Evolutionary conservation across 2,797 vertebrate genomes (phyloP), one percentile per base, ranked within the genome.

Genomic region (Hydrocynus forskahlii): DNA sequence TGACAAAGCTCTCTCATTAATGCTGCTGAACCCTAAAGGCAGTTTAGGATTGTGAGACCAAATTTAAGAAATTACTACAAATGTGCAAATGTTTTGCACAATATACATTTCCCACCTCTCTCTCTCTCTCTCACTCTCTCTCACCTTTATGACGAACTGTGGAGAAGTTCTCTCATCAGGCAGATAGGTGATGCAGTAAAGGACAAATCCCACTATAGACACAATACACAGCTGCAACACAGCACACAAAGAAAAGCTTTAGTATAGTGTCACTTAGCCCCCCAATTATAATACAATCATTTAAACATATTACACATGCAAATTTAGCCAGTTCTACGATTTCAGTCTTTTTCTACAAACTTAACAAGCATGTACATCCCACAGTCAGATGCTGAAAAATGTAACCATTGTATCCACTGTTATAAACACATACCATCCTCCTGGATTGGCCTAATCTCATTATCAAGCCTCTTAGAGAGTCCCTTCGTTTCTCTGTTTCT

Each of bases 141-240:
- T 91, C 92, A 99, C 98, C 95, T 99, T 99, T 87, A 92, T 91
- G 57, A 94, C 89, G 88, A 99, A 99, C 60, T 99, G 97, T 70
- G 92, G 66, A 19, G 94, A 94, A 0, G 95, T 95, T 88, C 91
- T 96, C 90, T 99, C 98, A 0, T 99, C 96, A 0, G 97, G 95
- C 57, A 92, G 92, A 87, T 97, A 97, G 0, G 94, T 96, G 89
- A 97, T 83, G 45, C 95, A 98, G 80, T 96, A 97, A 88, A 98
- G 94, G 85, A 97, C 88, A 76, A 99, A 93, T 21, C 97, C 97
- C 84, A 97, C 86, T 59, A 98, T 87, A 84, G 97, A 94, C 72
- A 96, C 96, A 35, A 97, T 21, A 64, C 96, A 97, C 83, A 99
- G 91, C 98, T 99, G 89, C 40, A 92, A 87, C 35, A 85, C 25